Base-by-base conservation (phyloP, 2,113 vertebrate species). In the Myocastor coypus region DNA sequence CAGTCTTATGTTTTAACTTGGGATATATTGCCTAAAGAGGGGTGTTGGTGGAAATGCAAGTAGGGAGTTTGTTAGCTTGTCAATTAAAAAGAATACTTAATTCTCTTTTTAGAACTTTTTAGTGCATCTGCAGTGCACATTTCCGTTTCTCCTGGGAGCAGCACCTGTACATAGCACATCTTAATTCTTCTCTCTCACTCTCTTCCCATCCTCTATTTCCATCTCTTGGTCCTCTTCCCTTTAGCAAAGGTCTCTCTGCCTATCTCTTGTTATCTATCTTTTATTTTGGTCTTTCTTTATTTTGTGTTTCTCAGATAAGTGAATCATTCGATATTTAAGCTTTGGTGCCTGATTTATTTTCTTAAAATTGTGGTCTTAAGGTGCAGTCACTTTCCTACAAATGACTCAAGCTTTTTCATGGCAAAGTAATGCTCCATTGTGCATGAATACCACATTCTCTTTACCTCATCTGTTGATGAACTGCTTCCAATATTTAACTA, bases 61-160 rank as follows among this genome's bases (percentile, higher is more conserved):
- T 75, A 91, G 50, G 42, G 1, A 77, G 63, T 91, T 46, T 63
- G 81, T 86, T 87, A 95, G 61, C 24, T 55, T 92, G 92, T 80
- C 37, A n/a, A 68, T 59, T 78, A 66, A 46, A 77, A 46, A 46
- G 37, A 40, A 77, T 26, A 77, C 24, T 42, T 77, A 77, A 46
- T 77, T 77, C 13, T 46, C 7, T 28, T 69, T 69, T 69, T 37
- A 8, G 7, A 69, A 69, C 32, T 11, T 37, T 73, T 73, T 73
- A 73, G n/a, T 69, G 14, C 68, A 68, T 22, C 37, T 40, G 34
- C n/a, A 73, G n/a, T 24, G 22, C 69, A 40, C 10, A 40, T 40
- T 40, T 40, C 10, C 69, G 11, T 37, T 73, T n/a, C n/a, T 73
- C n/a, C 17, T 73, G 69, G 69, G n/a, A 37, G n/a, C 16, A 3